Evolutionary conservation across 2,888 invertebrate genomes (phyloP).

Genomic region (Frankliniella intonsa): DNA sequence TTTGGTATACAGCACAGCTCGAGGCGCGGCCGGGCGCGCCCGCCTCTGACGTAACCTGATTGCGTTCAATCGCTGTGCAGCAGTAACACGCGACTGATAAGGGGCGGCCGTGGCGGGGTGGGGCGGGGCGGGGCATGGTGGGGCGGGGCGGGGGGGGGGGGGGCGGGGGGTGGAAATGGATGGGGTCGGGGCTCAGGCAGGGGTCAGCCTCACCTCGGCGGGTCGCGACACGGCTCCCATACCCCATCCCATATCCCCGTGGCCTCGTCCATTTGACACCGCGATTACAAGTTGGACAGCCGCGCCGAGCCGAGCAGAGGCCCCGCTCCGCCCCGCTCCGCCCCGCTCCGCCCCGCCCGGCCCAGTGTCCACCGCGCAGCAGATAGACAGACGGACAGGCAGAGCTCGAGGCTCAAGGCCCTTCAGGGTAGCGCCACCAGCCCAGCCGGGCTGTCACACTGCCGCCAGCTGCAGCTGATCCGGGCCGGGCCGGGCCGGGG

Average conservation of each 20-base stretch:
- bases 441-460: too few species aligned
- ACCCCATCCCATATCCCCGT: neutral
- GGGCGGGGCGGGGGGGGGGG: neutral
- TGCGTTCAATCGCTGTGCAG: too few species aligned
- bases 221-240: neutral
- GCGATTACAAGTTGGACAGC: neutral
- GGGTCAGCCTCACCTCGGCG: neutral
- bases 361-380: too few species aligned
- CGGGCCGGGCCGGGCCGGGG: too few species aligned
- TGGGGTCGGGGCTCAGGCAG: too few species aligned
- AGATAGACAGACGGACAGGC: too few species aligned
- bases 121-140: neutral
- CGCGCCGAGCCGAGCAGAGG: neutral
- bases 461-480: too few species aligned
- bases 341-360: neutral
- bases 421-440: too few species aligned
- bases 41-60: neutral
- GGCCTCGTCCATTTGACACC: neutral
- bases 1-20: neutral
- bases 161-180: neutral
- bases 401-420: too few species aligned
- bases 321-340: neutral
- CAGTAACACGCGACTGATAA: too few species aligned
- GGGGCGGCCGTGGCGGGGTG: neutral
- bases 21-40: neutral